Base-by-base conservation (phyloP, 2,797 vertebrate genomes). In the Epinephelus coioides region DNA sequence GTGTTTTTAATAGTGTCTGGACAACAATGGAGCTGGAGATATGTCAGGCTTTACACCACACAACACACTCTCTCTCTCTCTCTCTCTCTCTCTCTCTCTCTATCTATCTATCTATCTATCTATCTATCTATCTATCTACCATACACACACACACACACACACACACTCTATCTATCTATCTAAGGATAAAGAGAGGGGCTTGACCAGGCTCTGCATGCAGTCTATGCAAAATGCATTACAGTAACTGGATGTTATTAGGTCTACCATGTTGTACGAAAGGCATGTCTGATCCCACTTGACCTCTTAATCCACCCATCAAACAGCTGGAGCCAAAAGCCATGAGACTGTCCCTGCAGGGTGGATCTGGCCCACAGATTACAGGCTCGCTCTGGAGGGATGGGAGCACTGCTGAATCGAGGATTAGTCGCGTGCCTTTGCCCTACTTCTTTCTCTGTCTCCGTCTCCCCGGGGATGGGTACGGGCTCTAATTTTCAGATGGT, bases 291-390 rank as follows among this genome's bases (percentile, higher is more conserved):
- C 73, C 65, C 78, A 79, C 81, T 80, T 82, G 76, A 82, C 86
- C 76, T 73, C 54, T 62, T 87, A 81, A 84, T 87, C 83, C 64
- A 62, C 51, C 40, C 62, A 44, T 82, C 77, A 86, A 87, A 82
- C 78, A 81, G 70, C 86, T 86, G 83, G 69, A 84, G 78, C 68
- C 82, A 54, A 50, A 54, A 69, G 67, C 76, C 76, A 46, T 1
- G 60, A n/a, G 73, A 63, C 57, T 18, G 34, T 27, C 64, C 40
- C 73, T 21, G 62, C 43, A 34, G 57, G 30, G 51, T 3, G 60
- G 64, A 62, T 27, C 57, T 49, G 14, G 51, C 25, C 66, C 55
- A 56, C 73, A 85, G 82, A 80, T 87, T 72, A 72, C 27, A 72
- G 57, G 8, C 68, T 64, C 8, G 12, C 61, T 51, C 43, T 59